These are phyloP conservation scores for Acanthoscelides obtectus DNA, from an alignment of 2,888 invertebrate genomes.

Conservation along the genomic window DNA sequence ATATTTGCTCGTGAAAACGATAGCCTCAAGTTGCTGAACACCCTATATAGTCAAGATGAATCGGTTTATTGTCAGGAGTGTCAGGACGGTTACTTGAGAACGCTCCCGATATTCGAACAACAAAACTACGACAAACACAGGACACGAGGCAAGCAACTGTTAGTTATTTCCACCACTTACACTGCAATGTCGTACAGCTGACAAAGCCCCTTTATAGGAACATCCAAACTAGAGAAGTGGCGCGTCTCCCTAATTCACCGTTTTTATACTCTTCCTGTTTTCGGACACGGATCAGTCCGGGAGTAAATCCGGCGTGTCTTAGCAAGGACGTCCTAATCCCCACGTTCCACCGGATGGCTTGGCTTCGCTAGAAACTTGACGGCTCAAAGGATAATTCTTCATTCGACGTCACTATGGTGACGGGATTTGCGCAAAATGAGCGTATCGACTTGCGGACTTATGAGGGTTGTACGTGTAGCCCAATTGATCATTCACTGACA, in stretches of 20 bases:
- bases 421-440: not conserved
- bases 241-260: not conserved
- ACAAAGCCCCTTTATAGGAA: not conserved
- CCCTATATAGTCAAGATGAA: too few relatives aligned
- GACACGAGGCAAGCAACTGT: too few relatives aligned
- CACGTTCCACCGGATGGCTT: not conserved
- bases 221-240: not conserved
- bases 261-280: not conserved
- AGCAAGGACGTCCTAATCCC: not conserved
- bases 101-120: too few relatives aligned
- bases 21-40: too few relatives aligned
- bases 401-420: not conserved
- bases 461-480: not conserved
- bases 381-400: not conserved
- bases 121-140: too few relatives aligned
- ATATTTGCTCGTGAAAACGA: too few relatives aligned
- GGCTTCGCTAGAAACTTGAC: not conserved
- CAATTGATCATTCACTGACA: too few relatives aligned
- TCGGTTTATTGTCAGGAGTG: too few relatives aligned
- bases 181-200: too few relatives aligned
- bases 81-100: too few relatives aligned
- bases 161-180: too few relatives aligned
- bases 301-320: not conserved
- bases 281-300: not conserved
- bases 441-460: not conserved